A percentile compares a stretch with the other conserved stretches of the same genome.
phyloP scores from a whole-genome alignment of 2,888 invertebrate species.

The Stenichneumon culpator region DNA sequence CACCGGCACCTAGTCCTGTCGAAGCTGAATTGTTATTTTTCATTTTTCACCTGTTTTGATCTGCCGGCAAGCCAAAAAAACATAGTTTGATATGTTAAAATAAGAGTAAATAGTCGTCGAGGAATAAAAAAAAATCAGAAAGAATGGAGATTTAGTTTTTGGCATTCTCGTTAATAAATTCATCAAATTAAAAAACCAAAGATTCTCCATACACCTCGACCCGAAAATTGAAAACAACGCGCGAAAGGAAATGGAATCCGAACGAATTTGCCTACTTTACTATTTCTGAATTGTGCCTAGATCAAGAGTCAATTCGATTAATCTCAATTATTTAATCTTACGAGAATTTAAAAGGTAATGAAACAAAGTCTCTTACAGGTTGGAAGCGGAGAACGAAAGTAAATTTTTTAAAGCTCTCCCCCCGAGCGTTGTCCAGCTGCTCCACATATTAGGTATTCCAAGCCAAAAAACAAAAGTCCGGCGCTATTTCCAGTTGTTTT shows the following conservation, averaged over 20 bases:
- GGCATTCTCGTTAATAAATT: not conserved
- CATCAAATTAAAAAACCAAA: not conserved
- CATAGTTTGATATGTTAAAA: not conserved
- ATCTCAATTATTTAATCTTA: not conserved
- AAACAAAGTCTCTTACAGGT: not conserved
- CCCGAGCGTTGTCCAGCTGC: not conserved
- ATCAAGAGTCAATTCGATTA: not conserved
- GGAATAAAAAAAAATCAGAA: not conserved
- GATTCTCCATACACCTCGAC: not conserved
- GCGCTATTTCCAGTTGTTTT: not conserved
- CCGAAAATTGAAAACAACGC: too few species aligned
- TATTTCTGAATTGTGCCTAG: not conserved
- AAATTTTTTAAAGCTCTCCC: not conserved
- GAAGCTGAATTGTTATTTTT: not conserved
- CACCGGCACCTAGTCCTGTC: not conserved
- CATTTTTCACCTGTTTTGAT: not conserved
- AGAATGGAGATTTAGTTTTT: not conserved
- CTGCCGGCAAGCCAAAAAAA: not conserved
- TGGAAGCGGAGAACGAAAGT: not conserved
- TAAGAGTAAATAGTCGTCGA: not conserved
- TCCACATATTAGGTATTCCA: constrained; percentile 3
- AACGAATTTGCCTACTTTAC: not conserved
- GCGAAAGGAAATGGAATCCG: not conserved
- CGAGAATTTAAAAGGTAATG: not conserved
- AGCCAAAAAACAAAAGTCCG: not conserved